These are phyloP conservation scores for Synaphobranchus kaupii DNA, from an alignment of 2,797 vertebrate species.

Conservation along the genomic window DNA sequence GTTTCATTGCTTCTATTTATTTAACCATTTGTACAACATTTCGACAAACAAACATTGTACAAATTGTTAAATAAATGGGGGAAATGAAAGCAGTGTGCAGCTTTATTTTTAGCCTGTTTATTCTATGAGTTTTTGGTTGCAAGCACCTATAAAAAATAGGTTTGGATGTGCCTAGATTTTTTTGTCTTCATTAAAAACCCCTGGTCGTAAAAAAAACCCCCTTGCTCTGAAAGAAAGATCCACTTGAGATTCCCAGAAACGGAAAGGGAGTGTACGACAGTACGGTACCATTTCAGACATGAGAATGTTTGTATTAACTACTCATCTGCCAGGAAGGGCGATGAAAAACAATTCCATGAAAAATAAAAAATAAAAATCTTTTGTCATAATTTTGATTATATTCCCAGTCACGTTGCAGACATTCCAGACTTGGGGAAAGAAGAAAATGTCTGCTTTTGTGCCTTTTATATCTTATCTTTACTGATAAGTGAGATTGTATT, in stretches of 20 bases:
- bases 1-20: too few relatives aligned
- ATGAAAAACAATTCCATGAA: background rate
- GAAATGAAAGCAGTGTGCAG: too few relatives aligned
- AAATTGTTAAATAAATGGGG: too few relatives aligned
- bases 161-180: background rate
- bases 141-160: background rate
- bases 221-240: background rate
- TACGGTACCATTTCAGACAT: background rate
- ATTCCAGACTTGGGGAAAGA: slow-evolving; percentile 1
- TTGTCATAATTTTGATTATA: background rate
- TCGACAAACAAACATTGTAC: too few relatives aligned
- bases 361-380: background rate
- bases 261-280: background rate
- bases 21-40: too few relatives aligned
- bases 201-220: background rate
- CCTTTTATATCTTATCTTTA: background rate
- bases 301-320: background rate
- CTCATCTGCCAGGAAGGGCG: background rate
- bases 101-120: background rate
- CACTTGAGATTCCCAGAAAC: background rate
- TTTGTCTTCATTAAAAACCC: background rate
- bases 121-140: background rate
- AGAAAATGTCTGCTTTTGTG: background rate
- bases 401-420: background rate
- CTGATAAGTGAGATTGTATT: background rate